Conservation (phyloP, 2,888 invertebrate genomes). For the Thumatha senex region DNA sequence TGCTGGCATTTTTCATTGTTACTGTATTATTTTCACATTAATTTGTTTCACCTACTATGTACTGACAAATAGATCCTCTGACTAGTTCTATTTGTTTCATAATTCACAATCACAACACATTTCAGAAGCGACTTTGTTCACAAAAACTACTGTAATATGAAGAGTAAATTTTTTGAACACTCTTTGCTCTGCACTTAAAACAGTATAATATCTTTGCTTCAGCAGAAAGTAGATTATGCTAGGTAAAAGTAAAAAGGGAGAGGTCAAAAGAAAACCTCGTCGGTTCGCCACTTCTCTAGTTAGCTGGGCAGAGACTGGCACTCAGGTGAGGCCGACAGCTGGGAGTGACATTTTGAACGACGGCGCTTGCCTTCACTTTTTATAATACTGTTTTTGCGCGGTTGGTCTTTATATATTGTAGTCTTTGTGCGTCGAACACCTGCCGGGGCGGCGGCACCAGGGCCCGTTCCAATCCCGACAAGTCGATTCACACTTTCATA, state of each 20-base stretch:
- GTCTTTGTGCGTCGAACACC: constrained; percentile 70
- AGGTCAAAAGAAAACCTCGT: constrained; percentile 9
- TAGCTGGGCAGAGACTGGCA: constrained; percentile 16
- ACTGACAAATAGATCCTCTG: not conserved
- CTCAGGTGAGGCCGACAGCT: constrained; percentile 66
- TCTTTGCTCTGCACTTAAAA: not conserved
- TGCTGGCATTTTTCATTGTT: constrained; percentile 17
- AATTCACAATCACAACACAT: not conserved
- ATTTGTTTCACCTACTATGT: not conserved
- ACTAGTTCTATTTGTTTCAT: not conserved
- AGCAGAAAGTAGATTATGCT: constrained; percentile 22
- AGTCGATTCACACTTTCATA: constrained; percentile 46
- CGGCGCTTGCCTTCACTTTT: constrained; percentile 50
- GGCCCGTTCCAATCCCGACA: constrained; percentile 43
- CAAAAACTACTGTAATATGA: too few species aligned
- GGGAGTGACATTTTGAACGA: constrained; percentile 69
- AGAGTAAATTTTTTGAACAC: too few species aligned
- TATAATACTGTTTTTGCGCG: constrained; percentile 56
- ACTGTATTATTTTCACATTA: constrained; percentile 17
- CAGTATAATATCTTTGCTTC: constrained; percentile 20
- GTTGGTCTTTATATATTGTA: constrained; percentile 46
- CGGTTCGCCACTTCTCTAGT: constrained; percentile 4
- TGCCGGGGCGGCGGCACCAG: constrained; percentile 54
- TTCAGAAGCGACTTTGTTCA: too few species aligned
- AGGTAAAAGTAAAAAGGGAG: constrained; percentile 30